phyloP scores from a whole-genome alignment of 2,888 invertebrate species.

The Nomada goodeniana region DNA sequence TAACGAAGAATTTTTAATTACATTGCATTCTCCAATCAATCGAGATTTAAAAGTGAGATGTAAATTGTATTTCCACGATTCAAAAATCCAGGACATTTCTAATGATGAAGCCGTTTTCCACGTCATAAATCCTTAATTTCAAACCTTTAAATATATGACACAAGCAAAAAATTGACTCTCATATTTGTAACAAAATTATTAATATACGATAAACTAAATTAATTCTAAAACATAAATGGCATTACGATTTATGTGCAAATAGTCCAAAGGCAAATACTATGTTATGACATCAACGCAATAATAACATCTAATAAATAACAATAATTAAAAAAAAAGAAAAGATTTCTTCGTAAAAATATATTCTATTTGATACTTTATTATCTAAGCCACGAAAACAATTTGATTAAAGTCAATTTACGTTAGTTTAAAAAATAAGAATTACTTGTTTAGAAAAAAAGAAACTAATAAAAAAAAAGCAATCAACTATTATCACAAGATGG shows the following conservation, averaged over 20 bases:
- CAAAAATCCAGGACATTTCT: conserved; percentile 18
- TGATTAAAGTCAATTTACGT: conserved; percentile 1
- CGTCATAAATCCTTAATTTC: conserved; percentile 1
- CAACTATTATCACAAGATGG: conserved; percentile 30
- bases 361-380: conserved; percentile 2
- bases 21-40: background rate
- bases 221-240: conserved; percentile 13
- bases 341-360: conserved; percentile 5
- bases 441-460: conserved; percentile 6
- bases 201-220: conserved; percentile 19
- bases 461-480: conserved; percentile 20
- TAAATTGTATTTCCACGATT: conserved; percentile 14
- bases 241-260: conserved; percentile 23
- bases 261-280: conserved; percentile 12
- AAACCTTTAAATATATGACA: conserved; percentile 1
- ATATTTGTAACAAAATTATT: background rate
- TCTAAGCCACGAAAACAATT: conserved; percentile 15
- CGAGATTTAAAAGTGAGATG: conserved; percentile 16
- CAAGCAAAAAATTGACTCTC: background rate
- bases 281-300: conserved; percentile 5
- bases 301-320: conserved; percentile 20
- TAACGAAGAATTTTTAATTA: conserved; percentile 26
- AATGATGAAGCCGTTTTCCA: conserved; percentile 13
- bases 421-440: conserved; percentile 18
- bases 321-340: background rate